Base-by-base conservation (phyloP, 2,888 invertebrate genomes). In the Neoscelio sp. region DNA sequence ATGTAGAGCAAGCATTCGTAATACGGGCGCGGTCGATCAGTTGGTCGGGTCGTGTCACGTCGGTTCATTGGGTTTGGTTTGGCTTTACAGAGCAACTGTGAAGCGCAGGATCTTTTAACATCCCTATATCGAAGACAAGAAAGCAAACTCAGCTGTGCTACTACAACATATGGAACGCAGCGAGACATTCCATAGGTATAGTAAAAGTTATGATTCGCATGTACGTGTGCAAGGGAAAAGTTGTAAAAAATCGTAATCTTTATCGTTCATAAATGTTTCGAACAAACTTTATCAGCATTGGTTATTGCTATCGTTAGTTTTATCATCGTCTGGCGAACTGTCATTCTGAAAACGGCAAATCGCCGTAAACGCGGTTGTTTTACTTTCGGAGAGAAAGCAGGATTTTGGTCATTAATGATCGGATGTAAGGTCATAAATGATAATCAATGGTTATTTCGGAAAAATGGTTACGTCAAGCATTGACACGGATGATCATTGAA, bases 11-110 rank as follows among this genome's bases (percentile, higher is more conserved):
- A 54, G 73, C 58, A 78, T 46, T 78, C 54, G 62, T 60, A 42
- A 65, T 74, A 70, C 75, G 79, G 71, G 71, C 71, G 80, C 80
- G 80, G 76, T 80, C 78, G 78, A 78, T 78, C 73, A 78, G 71
- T 73, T 65, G 67, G 58, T 62, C 62, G 76, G 73, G 73, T 52
- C 56, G 76, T 73, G 80, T 64, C 73, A 42, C 73, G 68, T 76
- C 28, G 68, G 60, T 62, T 78, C 62, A 78, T 73, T 62, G 67
- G 56, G 56, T 70, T 60, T 56, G 38, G 54, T 48, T 76, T 78
- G 76, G 48, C 62, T 73, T 76, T 73, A 67, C 74, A 75, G 73
- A 73, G 52, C 62, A 65, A 40, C 75, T 30, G 71, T 28, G 68
- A 62, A 75, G 68, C 74, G 78, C 70, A 74, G 70, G 58, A 62